Evolutionary conservation across 2,113 vertebrate species (phyloP).

Genomic region (Myanophis thanlyinensis): DNA sequence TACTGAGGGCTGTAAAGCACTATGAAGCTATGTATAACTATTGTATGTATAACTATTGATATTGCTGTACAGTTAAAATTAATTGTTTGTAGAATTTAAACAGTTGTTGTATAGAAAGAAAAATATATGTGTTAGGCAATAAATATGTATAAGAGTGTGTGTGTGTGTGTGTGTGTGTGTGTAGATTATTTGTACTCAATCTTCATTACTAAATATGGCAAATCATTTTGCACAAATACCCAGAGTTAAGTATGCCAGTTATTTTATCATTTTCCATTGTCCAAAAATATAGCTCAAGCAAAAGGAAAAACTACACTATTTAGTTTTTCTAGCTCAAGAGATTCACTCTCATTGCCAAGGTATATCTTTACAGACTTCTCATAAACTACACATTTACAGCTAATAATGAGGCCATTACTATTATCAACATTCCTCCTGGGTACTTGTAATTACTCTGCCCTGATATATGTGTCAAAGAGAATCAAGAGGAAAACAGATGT

Average conservation of each 20-base stretch:
- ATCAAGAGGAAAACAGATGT: not conserved
- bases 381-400: not conserved
- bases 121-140: not conserved
- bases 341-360: not conserved
- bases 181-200: not conserved
- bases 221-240: not conserved
- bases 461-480: not conserved
- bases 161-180: not conserved
- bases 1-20: not conserved
- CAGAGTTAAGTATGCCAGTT: not conserved
- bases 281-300: not conserved
- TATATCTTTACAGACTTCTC: not conserved
- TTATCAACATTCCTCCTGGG: not conserved
- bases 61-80: not conserved
- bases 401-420: not conserved
- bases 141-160: not conserved
- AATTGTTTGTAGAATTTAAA: not conserved
- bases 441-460: not conserved
- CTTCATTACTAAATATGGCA: not conserved
- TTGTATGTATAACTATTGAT: too few species aligned
- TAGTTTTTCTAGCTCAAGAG: not conserved
- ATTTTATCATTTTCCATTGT: not conserved
- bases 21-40: not conserved
- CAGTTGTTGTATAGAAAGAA: not conserved
- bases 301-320: not conserved